Evolutionary conservation across 23 tunicate species (phyloP), one percentile per base, ranked within the genome.

Genomic region (Aplidium turbinatum): DNA sequence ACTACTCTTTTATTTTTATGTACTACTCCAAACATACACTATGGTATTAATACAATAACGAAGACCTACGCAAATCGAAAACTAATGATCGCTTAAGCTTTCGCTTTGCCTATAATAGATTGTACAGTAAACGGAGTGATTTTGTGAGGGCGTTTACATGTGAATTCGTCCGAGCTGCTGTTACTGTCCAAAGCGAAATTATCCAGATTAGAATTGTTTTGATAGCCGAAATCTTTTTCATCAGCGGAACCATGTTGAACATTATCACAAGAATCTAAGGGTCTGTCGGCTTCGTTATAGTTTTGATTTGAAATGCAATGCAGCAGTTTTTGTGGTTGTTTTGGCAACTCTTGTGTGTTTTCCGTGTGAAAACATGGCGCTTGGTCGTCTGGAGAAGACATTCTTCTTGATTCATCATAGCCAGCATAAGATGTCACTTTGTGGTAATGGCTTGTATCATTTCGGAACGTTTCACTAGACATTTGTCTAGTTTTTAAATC

Each of bases 91-190:
- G 50, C 3, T 23, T 47, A 70, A 70, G 76, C 76, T 13, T 26
- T 70, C 28, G 76, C 76, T 30, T 70, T 48, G 4, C 76, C 76
- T 16, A 70, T 70, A 9, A 70, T 70, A 4, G 76, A 70, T 25
- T 70, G 76, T 9, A 70, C 76, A 4, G 76, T 29, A 47, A 70
- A 70, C 3, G 76, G 58, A 5, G 42, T 70, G 3, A 70, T 16
- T 30, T 70, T 70, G 48, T 42, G 48, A 42, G 16, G 48, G 48
- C 16, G 16, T 42, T 9, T 42, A 9, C 16, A 16, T 42, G 48
- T 16, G 48, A 42, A 16, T 42, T 42, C 16, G 13, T 42, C 48
- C 16, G 13, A 9, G 48, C 16, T 9, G 9, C 16, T 16, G 48
- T 42, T 9, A 42, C 9, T 42, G 48, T 42, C 48, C 13, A 16